phyloP scores from a whole-genome alignment of 2,113 vertebrate species.

The Galeopterus variegatus region DNA sequence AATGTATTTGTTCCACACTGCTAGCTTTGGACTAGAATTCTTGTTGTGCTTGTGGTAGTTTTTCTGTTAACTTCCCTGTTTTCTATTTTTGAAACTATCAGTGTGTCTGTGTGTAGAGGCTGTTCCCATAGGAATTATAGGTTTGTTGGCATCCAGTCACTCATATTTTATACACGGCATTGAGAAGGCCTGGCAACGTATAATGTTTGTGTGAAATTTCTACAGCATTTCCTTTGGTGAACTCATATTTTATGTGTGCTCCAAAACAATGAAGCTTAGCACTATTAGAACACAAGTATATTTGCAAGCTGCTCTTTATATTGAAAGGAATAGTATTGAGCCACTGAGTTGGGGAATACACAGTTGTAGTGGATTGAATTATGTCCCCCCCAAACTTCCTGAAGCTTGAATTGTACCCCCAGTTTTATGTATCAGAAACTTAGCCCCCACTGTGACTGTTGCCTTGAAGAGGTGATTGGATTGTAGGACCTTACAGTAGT shows the following conservation, averaged over 20 bases:
- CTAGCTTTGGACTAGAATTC: constrained; percentile 32
- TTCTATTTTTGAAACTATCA: background rate
- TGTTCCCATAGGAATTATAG: background rate
- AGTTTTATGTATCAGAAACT: too few species aligned
- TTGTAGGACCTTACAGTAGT: too few species aligned
- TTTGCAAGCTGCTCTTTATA: background rate
- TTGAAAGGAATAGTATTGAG: background rate
- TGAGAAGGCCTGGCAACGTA: background rate
- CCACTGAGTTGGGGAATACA: background rate
- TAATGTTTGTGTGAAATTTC: background rate
- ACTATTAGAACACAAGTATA: background rate
- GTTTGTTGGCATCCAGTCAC: background rate
- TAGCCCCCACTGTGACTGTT: too few species aligned
- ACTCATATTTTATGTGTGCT: constrained; percentile 1
- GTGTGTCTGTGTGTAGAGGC: background rate
- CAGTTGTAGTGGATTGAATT: too few species aligned
- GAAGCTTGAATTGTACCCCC: too few species aligned
- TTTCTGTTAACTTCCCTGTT: background rate
- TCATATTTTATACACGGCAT: background rate
- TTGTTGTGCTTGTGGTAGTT: background rate
- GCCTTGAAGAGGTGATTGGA: too few species aligned
- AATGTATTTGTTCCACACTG: background rate
- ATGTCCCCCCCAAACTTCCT: too few species aligned
- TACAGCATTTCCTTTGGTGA: constrained; percentile 43
- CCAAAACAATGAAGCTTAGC: background rate